Percentiles rank a stretch among this genome's conserved stretches.
Evolutionary conservation across 2,797 vertebrate genomes (phyloP).

Genomic region (Pipistrellus pygmaeus): DNA sequence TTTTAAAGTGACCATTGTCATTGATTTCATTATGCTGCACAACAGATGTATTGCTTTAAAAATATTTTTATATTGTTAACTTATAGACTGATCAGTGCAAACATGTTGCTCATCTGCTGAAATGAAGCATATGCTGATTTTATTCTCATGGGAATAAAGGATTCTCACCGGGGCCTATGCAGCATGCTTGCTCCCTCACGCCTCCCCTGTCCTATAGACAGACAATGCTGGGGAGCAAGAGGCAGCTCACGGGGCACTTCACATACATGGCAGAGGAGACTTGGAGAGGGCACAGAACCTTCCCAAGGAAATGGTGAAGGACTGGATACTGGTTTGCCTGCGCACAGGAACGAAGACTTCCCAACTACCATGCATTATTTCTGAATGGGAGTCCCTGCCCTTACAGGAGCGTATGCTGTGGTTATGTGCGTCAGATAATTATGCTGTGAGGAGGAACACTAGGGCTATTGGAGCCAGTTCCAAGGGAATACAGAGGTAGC

Average conservation of each 20-base stretch:
- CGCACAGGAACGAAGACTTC: not conserved
- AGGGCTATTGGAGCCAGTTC: not conserved
- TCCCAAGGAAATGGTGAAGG: not conserved
- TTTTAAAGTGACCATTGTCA: not conserved
- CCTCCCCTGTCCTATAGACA: not conserved
- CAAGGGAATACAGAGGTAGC: not conserved
- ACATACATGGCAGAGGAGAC: fast-evolving
- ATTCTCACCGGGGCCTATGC: not conserved
- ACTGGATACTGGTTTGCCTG: not conserved
- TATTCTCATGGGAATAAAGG: not conserved
- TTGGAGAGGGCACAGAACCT: not conserved
- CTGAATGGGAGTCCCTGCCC: not conserved
- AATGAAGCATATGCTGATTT: not conserved
- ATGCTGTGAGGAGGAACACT: not conserved
- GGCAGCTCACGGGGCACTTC: not conserved
- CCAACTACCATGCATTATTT: not conserved
- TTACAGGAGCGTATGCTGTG: not conserved
- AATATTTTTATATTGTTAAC: not conserved
- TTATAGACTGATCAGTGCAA: not conserved
- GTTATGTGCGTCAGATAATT: not conserved
- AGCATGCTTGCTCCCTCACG: fast-evolving
- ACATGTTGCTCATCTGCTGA: not conserved
- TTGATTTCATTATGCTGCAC: not conserved
- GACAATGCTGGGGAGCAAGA: not conserved
- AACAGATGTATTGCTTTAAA: not conserved